Conservation (phyloP, 2,113 vertebrate genomes). For the Fukomys damarensis region DNA sequence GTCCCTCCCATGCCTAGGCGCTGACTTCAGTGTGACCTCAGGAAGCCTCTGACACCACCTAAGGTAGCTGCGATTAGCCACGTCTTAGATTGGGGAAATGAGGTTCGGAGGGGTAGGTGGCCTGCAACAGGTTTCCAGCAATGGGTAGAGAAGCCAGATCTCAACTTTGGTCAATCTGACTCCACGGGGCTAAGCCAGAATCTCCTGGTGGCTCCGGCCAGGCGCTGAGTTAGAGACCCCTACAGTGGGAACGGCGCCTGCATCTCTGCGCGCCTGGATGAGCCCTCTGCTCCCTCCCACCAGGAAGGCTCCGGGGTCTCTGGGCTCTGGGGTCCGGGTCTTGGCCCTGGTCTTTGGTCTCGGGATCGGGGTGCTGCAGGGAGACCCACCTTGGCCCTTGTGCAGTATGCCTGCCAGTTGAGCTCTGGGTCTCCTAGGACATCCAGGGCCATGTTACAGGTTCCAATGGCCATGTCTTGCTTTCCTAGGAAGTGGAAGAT, state of each 20-base stretch:
- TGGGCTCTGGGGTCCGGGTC: background rate
- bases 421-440: slow-evolving; percentile 87
- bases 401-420: slow-evolving; percentile 91
- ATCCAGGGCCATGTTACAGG: slow-evolving; percentile 89
- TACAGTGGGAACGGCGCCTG: background rate
- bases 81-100: background rate
- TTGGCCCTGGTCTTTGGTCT: background rate
- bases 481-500: slow-evolving; percentile 89
- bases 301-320: background rate
- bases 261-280: background rate
- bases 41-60: background rate
- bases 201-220: background rate
- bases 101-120: background rate
- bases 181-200: background rate
- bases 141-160: background rate
- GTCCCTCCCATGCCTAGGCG: background rate
- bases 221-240: background rate
- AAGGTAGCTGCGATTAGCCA: background rate
- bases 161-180: background rate
- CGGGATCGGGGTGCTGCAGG: background rate
- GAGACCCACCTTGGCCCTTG: slow-evolving; percentile 87
- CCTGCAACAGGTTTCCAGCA: background rate
- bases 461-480: slow-evolving; percentile 89
- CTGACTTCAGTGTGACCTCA: background rate
- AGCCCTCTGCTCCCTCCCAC: background rate